A percentile compares a stretch with the other conserved stretches of the same genome.
These are phyloP conservation scores for Allacma fusca DNA, from an alignment of 2,888 invertebrate species.

Conservation along the genomic window DNA sequence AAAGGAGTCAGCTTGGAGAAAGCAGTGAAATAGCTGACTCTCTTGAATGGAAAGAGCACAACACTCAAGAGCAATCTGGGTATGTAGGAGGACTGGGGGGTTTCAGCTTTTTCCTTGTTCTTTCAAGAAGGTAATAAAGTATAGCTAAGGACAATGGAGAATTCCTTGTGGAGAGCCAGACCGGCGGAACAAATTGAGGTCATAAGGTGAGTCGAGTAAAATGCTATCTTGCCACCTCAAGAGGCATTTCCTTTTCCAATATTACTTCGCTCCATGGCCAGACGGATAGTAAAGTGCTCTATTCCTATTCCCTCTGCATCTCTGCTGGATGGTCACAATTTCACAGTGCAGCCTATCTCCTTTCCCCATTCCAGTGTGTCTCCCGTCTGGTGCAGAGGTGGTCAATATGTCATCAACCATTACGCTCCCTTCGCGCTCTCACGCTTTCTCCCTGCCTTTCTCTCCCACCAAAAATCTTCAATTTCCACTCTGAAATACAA, in stretches of 20 bases:
- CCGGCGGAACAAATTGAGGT: conserved; percentile 51
- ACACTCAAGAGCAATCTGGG: neutral
- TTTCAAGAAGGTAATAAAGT: conserved; percentile 36
- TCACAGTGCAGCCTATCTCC: neutral
- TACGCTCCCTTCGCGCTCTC: neutral
- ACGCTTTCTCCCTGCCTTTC: neutral
- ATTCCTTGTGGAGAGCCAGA: conserved; percentile 44
- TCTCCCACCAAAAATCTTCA: conserved; percentile 22
- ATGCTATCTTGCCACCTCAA: conserved; percentile 34
- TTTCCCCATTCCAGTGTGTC: neutral
- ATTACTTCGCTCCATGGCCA: too few species aligned
- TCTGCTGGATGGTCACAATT: neutral
- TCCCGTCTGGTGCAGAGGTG: neutral
- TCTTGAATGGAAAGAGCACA: neutral
- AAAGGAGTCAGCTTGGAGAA: neutral
- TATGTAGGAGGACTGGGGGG: neutral
- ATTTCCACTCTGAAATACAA: conserved; percentile 30
- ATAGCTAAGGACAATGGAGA: conserved; percentile 41
- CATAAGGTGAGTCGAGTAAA: conserved; percentile 47
- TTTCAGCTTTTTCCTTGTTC: conserved; percentile 10
- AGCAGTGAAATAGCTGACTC: conserved; percentile 31
- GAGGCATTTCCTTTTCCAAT: conserved; percentile 17
- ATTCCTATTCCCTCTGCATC: neutral
- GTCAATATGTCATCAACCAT: neutral
- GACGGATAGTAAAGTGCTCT: neutral